Evolutionary conservation across 2,888 invertebrate genomes (phyloP).

Genomic region (Gisinianus flammeolus): DNA sequence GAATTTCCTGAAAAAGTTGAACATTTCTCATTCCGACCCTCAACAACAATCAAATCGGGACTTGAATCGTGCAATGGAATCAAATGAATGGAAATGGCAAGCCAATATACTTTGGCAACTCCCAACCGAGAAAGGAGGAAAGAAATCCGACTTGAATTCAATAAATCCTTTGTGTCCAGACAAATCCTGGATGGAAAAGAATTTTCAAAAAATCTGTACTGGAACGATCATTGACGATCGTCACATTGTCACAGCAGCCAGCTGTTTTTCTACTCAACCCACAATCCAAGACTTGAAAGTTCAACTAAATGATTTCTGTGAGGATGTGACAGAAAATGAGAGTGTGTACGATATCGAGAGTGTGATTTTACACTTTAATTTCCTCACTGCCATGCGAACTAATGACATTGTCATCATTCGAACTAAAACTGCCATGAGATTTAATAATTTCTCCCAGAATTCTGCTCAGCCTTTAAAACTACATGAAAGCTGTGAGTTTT

Average conservation of each 20-base stretch:
- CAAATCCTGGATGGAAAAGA: no score
- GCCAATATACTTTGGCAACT: background rate
- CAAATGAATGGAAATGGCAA: background rate
- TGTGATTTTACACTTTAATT: conserved; percentile 25
- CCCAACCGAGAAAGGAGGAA: background rate
- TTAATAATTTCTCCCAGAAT: background rate
- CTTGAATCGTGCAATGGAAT: background rate
- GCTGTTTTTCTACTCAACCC: background rate
- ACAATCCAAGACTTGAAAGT: background rate
- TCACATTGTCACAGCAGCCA: conserved; percentile 16
- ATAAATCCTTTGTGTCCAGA: background rate
- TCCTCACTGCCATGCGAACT: background rate
- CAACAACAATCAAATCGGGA: background rate
- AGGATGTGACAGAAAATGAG: background rate
- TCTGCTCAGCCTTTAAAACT: conserved; percentile 12
- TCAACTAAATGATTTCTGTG: background rate
- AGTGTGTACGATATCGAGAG: background rate
- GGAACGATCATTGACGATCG: conserved; percentile 34
- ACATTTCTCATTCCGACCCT: background rate
- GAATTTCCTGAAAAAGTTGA: background rate
- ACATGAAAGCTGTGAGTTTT: background rate
- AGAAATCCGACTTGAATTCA: background rate
- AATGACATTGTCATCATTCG: conserved; percentile 27
- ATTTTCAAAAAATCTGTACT: background rate
- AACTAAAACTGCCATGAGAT: conserved; percentile 18